Evolutionary conservation across 2,113 vertebrate genomes (phyloP).

Genomic region (Bathybates hornii): DNA sequence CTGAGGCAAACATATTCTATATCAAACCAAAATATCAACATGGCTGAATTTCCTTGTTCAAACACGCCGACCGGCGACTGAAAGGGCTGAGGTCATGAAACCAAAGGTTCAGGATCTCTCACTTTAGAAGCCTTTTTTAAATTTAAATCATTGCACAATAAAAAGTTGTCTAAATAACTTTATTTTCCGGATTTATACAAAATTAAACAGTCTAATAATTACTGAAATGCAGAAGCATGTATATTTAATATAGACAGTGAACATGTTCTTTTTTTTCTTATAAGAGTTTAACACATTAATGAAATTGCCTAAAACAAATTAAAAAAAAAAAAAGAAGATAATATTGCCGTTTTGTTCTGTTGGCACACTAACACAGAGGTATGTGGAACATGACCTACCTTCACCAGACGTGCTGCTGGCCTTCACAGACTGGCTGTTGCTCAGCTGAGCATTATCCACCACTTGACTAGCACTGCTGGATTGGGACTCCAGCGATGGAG

Average conservation of each 20-base stretch:
- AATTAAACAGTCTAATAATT: background rate
- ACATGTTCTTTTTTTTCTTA: background rate
- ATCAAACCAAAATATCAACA: conserved; percentile 35
- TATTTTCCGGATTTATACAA: fast-evolving
- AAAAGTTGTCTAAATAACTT: background rate
- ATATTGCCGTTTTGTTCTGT: background rate
- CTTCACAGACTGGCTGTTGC: conserved; percentile 59
- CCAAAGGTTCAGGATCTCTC: background rate
- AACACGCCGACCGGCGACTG: background rate
- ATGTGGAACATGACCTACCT: conserved; percentile 30
- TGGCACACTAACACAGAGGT: background rate
- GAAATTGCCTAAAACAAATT: background rate
- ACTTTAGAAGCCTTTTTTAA: fast-evolving
- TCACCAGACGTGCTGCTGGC: conserved; percentile 59
- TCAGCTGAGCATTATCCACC: conserved; percentile 61
- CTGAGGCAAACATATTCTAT: conserved; percentile 28
- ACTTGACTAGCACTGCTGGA: conserved; percentile 44
- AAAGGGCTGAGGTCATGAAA: background rate
- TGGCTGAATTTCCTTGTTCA: background rate
- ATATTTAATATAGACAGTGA: background rate
- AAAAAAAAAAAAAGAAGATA: fast-evolving
- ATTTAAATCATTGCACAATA: background rate
- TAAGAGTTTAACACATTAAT: background rate
- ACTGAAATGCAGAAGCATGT: background rate
- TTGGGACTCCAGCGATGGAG: conserved; percentile 49